Evolutionary conservation across 2,113 vertebrate genomes (phyloP).

Genomic region (Amblyornis subalaris): DNA sequence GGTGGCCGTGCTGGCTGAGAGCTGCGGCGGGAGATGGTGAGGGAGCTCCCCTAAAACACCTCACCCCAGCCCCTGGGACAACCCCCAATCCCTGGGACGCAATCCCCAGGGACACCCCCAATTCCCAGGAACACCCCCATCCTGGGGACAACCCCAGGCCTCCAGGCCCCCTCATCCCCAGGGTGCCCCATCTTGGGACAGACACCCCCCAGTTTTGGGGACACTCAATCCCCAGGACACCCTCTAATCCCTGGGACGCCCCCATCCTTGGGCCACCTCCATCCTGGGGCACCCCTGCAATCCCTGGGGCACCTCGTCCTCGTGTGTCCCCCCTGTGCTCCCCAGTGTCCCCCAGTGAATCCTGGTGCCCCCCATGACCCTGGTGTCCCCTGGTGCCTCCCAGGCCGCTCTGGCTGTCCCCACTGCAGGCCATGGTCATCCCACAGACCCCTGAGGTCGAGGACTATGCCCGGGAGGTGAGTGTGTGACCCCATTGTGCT

Average conservation of each 20-base stretch:
- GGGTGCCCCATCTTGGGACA: neutral
- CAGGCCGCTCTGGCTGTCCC: constrained; percentile 91
- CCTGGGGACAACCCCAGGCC: neutral
- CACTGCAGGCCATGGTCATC: constrained; percentile 82
- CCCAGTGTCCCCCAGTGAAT: neutral
- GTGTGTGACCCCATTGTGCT: neutral
- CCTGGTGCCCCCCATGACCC: neutral
- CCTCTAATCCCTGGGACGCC: fast-evolving
- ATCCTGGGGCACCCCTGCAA: neutral
- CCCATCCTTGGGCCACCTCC: too few relatives aligned
- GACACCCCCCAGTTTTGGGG: neutral
- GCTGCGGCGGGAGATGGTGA: constrained; percentile 87
- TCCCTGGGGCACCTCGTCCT: neutral
- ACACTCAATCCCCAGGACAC: neutral
- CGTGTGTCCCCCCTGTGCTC: neutral
- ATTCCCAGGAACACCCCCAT: too few relatives aligned
- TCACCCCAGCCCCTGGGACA: neutral
- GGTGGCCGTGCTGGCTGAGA: constrained; percentile 86
- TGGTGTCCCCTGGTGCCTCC: neutral
- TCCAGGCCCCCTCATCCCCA: neutral
- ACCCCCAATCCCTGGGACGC: too few relatives aligned
- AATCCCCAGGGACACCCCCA: too few relatives aligned
- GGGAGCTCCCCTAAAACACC: neutral
- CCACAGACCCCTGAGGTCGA: constrained; percentile 78
- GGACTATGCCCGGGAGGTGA: constrained; percentile 79